Conservation (phyloP, 1,140 invertebrate genomes). For the Laupala kohalensis region DNA sequence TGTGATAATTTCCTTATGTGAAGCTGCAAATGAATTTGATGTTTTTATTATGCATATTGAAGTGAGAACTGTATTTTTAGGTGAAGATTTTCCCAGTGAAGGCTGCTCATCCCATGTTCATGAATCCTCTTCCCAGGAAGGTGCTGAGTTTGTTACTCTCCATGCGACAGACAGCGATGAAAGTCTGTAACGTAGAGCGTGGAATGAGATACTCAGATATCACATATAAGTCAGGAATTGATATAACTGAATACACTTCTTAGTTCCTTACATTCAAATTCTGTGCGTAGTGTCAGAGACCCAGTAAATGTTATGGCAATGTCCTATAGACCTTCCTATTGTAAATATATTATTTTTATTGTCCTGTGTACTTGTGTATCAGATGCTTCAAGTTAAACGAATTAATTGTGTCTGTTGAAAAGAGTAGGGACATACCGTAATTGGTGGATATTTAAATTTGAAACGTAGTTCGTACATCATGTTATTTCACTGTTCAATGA, state of each 20-base stretch:
- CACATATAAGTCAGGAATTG: neutral
- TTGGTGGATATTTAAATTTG: neutral
- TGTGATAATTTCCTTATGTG: neutral
- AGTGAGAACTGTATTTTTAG: neutral
- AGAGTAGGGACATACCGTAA: neutral
- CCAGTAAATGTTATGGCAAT: neutral
- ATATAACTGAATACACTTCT: neutral
- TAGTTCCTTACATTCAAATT: neutral
- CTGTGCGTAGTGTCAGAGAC: neutral
- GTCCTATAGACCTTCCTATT: neutral
- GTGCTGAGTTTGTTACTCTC: conserved; percentile 8
- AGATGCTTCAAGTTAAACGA: neutral
- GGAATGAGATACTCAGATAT: neutral
- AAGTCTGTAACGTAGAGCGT: neutral
- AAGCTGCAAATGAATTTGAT: neutral
- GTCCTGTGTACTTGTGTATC: neutral
- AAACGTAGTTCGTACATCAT: neutral
- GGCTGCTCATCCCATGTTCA: conserved; percentile 8
- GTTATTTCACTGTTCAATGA: neutral
- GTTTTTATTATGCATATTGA: neutral
- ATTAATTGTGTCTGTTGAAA: neutral
- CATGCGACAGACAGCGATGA: conserved; percentile 6
- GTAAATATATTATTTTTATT: neutral
- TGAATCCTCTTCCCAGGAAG: conserved; percentile 4
- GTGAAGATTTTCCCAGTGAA: conserved; percentile 16